Base-by-base conservation (phyloP, 2,797 vertebrate species). In the Mormyrops attenuatus region DNA sequence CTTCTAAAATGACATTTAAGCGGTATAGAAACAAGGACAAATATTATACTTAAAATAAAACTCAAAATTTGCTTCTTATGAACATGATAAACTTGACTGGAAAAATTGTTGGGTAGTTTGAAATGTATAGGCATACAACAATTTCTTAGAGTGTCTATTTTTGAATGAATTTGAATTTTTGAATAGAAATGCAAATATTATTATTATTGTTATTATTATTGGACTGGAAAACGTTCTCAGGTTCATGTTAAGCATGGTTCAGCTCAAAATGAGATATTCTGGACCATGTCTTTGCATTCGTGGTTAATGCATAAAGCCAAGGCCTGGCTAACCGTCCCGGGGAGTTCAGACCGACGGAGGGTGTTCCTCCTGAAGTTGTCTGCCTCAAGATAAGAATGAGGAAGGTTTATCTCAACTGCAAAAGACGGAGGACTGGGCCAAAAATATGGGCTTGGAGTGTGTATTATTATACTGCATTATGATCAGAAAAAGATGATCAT, bases 361-460 rank as follows among this genome's bases (percentile, higher is more conserved):
- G 95, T 95, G 95, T 95, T 94, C 87, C 93, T 92, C 91, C 20
- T 77, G 88, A 86, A 89, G 34, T 88, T 88, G 89, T 92, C 63
- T 89, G 90, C 53, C 90, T 30, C 88, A 85, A 96, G 96, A 97
- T 96, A 97, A 96, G 95, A 87, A 88, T 87, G 89, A 89, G 73
- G 91, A 90, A 94, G 95, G 94, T 91, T 96, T 95, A 95, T 95
- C 94, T 91, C 88, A 20, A 47, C 88, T 85, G 88, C 84, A 90
- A 30, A 53, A 91, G 85, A 87, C 93, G 94, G 93, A 85, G 91
- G 91, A 88, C 91, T 41, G 88, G 57, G 6, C 6, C 49, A 86
- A 87, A 88, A 53, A 52, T 87, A 92, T 90, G 88, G 90, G 90
- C 91, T 93, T 80, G 41, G 73, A 20, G 38, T 80, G 73, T 44